Evolutionary conservation across 2,113 vertebrate genomes (phyloP), one percentile per base, ranked within the genome.

Genomic region (Prolemur simus): DNA sequence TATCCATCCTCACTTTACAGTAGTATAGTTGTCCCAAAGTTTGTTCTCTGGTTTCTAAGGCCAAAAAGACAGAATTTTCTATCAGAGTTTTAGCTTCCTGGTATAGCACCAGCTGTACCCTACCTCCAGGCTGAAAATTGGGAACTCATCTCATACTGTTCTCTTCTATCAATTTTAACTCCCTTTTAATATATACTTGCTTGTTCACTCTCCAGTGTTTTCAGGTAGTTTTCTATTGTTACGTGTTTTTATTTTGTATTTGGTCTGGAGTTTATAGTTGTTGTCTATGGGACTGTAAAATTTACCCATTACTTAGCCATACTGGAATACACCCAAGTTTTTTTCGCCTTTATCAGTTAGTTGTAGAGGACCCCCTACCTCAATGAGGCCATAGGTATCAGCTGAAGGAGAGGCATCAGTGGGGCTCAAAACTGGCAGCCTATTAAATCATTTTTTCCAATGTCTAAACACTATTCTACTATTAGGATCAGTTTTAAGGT

Each of bases 11-110:
- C 17, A 32, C 34, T 66, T 76, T 77, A 20, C 7, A 56, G 37
- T 32, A 68, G 27, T 47, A 69, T 68, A 27, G 47, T 81, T 81
- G 63, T 80, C 27, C 82, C 64, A 10, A 54, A 77, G n/a, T 93
- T 66, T 93, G 91, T 77, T 85, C 58, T 83, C 56, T 92, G n/a
- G 29, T 85, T 85, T 85, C 76, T 76, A 34, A 85, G 45, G n/a
- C 56, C 27, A 29, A 32, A 52, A 58, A 93, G 56, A 64, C 81
- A 85, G 58, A 93, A 77, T 85, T 86, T 85, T 92, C 45, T n/a
- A 21, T 45, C 29, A 45, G 17, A 49, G 58, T 56, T 76, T 85
- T 63, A 27, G 27, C 47, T 56, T 29, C 45, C n/a, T 66, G 45
- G 14, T 27, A 42, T 21, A 92, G 45, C 68, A 84, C 13, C 80